Evolutionary conservation across 2,888 invertebrate species (phyloP), one percentile per base, ranked within the genome.

Genomic region (Meiosimyza platycephala): DNA sequence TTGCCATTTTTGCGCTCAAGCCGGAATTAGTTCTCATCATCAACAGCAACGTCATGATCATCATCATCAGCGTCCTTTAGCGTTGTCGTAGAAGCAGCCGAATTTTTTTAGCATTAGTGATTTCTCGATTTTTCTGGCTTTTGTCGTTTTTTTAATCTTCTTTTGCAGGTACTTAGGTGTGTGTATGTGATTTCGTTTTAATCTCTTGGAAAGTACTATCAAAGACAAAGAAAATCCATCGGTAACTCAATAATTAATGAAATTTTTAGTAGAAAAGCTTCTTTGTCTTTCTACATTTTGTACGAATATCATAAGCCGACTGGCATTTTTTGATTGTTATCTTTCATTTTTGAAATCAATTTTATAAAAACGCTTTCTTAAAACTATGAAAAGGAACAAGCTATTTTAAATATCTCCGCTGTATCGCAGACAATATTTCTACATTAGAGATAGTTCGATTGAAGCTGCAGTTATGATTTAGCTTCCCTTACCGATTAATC

Each of bases 11-110:
- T 72, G 16, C 71, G 16, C 54, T 52, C 73, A 72, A 72, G 63
- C 72, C 72, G 57, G 72, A 74, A 74, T 73, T 72, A 73, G 76
- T 72, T 73, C 67, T 59, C 59, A 67, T 72, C 75, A 70, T 76
- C 74, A 54, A 18, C 62, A 59, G 63, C 64, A 66, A 51, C 72
- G 72, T 28, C 62, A 71, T 55, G 28, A 47, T 57, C 66, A 62
- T 70, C 63, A 63, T 62, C 63, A 55, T 71, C 68, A 59, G 59
- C 63, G 22, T 68, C 60, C 3, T 70, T n/a, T 59, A 48, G 11
- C 40, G 40, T 18, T 47, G 52, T 13, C 69, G 28, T 63, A 67
- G 67, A 33, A 63, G 48, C 57, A 64, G 15, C 13, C 66, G 4
- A 52, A 18, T 48, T 64, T 68, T 48, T 18, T 68, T 47, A 62